Evolutionary conservation across 1,140 invertebrate genomes (phyloP).

Genomic region (Brachionus asplanchnoidis): DNA sequence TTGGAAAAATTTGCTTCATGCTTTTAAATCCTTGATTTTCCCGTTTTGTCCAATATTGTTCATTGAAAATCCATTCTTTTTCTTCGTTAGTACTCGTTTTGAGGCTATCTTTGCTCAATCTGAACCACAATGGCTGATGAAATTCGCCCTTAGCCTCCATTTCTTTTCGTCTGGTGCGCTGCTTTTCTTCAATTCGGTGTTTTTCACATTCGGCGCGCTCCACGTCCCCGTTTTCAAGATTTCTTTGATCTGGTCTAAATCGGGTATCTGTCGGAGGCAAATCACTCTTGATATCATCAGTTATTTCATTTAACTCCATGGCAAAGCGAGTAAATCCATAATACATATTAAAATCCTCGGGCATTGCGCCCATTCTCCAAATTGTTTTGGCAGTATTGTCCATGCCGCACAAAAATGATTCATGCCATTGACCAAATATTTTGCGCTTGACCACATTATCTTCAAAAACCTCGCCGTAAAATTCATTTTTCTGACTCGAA

Average conservation of each 20-base stretch:
- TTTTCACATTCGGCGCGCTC: constrained; percentile 32
- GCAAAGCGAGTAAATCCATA: constrained; percentile 80
- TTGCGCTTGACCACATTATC: constrained; percentile 37
- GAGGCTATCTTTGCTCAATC: constrained; percentile 15
- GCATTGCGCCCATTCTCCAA: constrained; percentile 64
- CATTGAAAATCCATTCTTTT: constrained; percentile 41
- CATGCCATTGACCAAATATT: constrained; percentile 43
- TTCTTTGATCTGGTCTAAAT: constrained; percentile 60
- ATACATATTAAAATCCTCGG: constrained; percentile 72
- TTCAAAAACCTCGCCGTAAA: constrained; percentile 24
- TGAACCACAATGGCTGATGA: constrained; percentile 30
- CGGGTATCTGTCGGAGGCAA: constrained; percentile 72
- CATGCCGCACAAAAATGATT: constrained; percentile 28
- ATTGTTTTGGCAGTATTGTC: constrained; percentile 41
- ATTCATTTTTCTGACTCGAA: constrained; percentile 37
- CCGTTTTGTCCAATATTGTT: constrained; percentile 39
- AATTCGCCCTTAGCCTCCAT: constrained; percentile 7
- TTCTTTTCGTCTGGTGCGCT: constrained; percentile 23
- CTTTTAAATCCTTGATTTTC: constrained; percentile 41
- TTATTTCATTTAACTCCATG: constrained; percentile 75
- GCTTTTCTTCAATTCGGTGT: constrained; percentile 36
- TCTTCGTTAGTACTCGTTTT: constrained; percentile 29
- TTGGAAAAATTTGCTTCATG: constrained; percentile 10
- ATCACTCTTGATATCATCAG: constrained; percentile 62
- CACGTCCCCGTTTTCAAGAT: constrained; percentile 30